Percentiles rank a stretch among this genome's conserved stretches.
These are phyloP conservation scores for Lota lota DNA, from an alignment of 2,113 vertebrate species.

Conservation along the genomic window DNA sequence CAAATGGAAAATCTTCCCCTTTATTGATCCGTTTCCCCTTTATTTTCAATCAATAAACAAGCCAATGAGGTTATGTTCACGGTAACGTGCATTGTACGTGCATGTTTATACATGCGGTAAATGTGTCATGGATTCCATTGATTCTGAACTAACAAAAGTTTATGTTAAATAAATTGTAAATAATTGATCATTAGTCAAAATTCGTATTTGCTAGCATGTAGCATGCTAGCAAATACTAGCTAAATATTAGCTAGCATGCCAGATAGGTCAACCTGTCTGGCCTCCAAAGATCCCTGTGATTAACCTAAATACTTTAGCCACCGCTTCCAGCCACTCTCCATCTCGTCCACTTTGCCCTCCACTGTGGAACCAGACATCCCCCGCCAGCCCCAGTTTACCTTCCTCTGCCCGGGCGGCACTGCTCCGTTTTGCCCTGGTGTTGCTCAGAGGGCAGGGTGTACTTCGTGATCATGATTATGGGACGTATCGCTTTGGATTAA, in stretches of 20 bases:
- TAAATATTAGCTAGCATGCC: too few relatives aligned
- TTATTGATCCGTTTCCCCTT: too few relatives aligned
- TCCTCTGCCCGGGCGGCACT: constrained; percentile 12
- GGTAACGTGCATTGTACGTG: too few relatives aligned
- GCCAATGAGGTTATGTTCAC: too few relatives aligned
- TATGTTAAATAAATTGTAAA: constrained; percentile 23
- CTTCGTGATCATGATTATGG: constrained; percentile 4
- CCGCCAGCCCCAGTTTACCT: neutral
- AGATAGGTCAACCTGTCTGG: neutral
- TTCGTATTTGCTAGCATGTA: neutral
- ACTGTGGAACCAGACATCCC: too few relatives aligned
- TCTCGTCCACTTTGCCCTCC: neutral
- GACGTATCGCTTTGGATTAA: too few relatives aligned
- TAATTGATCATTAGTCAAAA: constrained; percentile 17
- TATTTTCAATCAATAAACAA: too few relatives aligned
- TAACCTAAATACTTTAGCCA: neutral
- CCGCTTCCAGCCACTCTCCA: neutral
- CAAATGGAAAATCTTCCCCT: too few relatives aligned
- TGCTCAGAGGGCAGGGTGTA: constrained; percentile 18
- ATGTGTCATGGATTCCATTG: too few relatives aligned
- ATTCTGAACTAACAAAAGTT: too few relatives aligned
- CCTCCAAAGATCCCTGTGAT: neutral
- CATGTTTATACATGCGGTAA: too few relatives aligned
- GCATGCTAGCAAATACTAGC: too few relatives aligned
- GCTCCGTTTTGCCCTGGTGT: neutral